These are phyloP conservation scores for Byasa hedistus DNA, from an alignment of 2,888 invertebrate species.

Conservation along the genomic window DNA sequence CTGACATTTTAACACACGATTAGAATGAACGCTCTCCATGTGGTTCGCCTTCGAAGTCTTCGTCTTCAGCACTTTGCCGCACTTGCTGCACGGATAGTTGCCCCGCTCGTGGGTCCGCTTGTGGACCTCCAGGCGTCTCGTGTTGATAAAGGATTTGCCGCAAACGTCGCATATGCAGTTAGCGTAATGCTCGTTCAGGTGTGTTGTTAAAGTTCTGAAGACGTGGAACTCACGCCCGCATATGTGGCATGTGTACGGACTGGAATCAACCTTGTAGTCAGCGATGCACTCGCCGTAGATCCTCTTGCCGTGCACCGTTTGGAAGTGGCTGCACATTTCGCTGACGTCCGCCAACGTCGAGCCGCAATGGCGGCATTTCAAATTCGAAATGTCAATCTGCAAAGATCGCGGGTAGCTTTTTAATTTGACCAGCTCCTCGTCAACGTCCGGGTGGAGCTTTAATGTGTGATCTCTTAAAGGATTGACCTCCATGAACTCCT, in stretches of 20 bases:
- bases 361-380: slow-evolving; percentile 60
- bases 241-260: slow-evolving; percentile 62
- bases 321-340: slow-evolving; percentile 56
- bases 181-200: slow-evolving; percentile 73
- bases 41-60: slow-evolving; percentile 63
- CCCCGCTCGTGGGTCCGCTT: slow-evolving; percentile 72
- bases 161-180: slow-evolving; percentile 75
- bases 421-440: slow-evolving; percentile 55
- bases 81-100: slow-evolving; percentile 54
- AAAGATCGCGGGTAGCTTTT: slow-evolving; percentile 66
- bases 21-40: slow-evolving; percentile 62
- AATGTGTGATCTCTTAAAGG: slow-evolving; percentile 51
- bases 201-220: slow-evolving; percentile 63
- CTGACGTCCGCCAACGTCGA: slow-evolving; percentile 54
- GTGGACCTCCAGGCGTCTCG: slow-evolving; percentile 72
- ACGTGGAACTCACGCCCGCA: slow-evolving; percentile 63
- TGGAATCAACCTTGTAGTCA: slow-evolving; percentile 61
- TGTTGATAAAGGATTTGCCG: slow-evolving; percentile 73
- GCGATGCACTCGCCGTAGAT: slow-evolving; percentile 68
- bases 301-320: slow-evolving; percentile 51
- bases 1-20: slow-evolving; percentile 61
- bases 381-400: slow-evolving; percentile 65
- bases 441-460: slow-evolving; percentile 48
- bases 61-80: slow-evolving; percentile 62
- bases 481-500: slow-evolving; percentile 63